Conservation (phyloP, 2,113 vertebrate genomes). For the Coptodon bakossiorum region DNA sequence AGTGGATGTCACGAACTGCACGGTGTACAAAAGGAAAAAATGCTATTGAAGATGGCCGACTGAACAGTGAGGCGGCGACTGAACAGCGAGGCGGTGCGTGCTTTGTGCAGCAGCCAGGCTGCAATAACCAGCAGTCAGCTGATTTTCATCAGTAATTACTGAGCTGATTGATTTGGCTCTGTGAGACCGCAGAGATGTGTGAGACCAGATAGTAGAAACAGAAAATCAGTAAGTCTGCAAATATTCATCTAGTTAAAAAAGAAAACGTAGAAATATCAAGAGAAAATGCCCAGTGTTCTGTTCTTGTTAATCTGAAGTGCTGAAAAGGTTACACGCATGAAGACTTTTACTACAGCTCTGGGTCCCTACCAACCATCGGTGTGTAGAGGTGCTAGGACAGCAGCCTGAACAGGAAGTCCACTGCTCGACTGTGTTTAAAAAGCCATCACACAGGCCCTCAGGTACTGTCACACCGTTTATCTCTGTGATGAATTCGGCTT, state of each 20-base stretch:
- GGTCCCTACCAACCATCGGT: not conserved
- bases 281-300: not conserved
- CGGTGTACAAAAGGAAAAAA: not conserved
- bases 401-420: not conserved
- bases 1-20: not conserved
- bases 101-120: not conserved
- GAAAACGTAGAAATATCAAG: not conserved
- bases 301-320: not conserved
- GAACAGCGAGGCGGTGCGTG: not conserved
- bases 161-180: not conserved
- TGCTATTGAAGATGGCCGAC: not conserved
- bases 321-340: not conserved
- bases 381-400: not conserved
- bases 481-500: not conserved
- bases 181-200: not conserved
- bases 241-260: not conserved
- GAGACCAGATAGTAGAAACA: not conserved
- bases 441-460: not conserved
- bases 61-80: not conserved
- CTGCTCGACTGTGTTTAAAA: not conserved
- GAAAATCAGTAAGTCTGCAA: not conserved
- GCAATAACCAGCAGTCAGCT: not conserved
- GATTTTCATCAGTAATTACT: not conserved
- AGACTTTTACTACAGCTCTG: not conserved
- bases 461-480: not conserved